Conservation (phyloP, 2,797 vertebrate genomes). For the Crenuchus spilurus region DNA sequence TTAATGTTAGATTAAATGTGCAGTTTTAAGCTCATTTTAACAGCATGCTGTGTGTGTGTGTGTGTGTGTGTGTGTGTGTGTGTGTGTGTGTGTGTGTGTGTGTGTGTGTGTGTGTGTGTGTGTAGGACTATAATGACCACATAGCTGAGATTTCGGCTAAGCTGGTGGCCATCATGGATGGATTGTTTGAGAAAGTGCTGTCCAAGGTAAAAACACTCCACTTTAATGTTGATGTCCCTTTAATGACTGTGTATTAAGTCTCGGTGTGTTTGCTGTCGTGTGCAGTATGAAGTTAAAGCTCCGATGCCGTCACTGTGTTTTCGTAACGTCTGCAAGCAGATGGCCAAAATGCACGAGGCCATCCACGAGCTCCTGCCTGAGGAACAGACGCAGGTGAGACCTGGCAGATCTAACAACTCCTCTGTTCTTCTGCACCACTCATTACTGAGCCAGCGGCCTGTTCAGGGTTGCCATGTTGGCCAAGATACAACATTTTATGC, state of each 20-base stretch:
- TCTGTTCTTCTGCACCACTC: too few species aligned
- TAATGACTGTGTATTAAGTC: background rate
- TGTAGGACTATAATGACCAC: conserved; percentile 97
- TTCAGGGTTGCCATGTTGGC: too few species aligned
- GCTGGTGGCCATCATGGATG: conserved; percentile 98
- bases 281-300: conserved; percentile 96
- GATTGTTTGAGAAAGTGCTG: conserved; percentile 92
- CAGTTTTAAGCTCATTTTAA: too few species aligned
- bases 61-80: too few species aligned
- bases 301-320: conserved; percentile 95
- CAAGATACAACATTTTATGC: too few species aligned
- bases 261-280: conserved; percentile 12
- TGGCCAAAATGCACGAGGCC: conserved; percentile 98
- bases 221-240: background rate
- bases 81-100: too few species aligned
- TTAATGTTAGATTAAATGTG: too few species aligned
- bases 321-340: conserved; percentile 96
- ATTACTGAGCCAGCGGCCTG: too few species aligned
- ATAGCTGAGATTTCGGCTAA: conserved; percentile 95
- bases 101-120: conserved; percentile 52
- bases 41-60: too few species aligned
- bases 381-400: conserved; percentile 90
- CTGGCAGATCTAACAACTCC: too few species aligned
- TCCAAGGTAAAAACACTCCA: conserved; percentile 83
- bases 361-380: conserved; percentile 92